Conservation (phyloP, 2,113 vertebrate species). For the Manacus vitellinus region DNA sequence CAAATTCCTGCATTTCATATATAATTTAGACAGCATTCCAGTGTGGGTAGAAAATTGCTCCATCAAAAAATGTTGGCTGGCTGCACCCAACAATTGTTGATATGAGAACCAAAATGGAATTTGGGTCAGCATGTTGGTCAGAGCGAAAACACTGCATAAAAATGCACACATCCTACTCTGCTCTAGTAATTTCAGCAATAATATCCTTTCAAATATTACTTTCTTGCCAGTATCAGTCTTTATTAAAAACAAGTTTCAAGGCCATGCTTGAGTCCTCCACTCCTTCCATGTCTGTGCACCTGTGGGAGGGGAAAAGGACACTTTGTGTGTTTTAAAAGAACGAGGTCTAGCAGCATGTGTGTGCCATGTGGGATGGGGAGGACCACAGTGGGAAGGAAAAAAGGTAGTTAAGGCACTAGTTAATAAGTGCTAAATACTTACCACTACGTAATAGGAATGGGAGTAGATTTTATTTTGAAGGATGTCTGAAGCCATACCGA, state of each 20-base stretch:
- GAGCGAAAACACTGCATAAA: not conserved
- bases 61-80: not conserved
- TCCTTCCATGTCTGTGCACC: not conserved
- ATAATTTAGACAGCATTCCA: not conserved
- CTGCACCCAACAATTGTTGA: not conserved
- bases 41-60: not conserved
- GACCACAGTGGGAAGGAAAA: not conserved
- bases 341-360: not conserved
- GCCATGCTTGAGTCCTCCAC: not conserved
- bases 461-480: constrained; percentile 17
- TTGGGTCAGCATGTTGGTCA: not conserved
- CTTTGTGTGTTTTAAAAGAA: not conserved
- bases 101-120: not conserved
- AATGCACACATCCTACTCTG: not conserved
- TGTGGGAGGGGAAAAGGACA: not conserved
- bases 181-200: not conserved
- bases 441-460: not conserved
- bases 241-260: not conserved
- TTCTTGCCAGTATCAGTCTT: not conserved
- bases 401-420: not conserved
- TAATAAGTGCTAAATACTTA: constrained; percentile 37
- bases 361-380: not conserved
- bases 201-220: not conserved
- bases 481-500: not conserved
- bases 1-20: not conserved